Conservation (phyloP, 2,888 invertebrate species). For the Saturnia pavonia region DNA sequence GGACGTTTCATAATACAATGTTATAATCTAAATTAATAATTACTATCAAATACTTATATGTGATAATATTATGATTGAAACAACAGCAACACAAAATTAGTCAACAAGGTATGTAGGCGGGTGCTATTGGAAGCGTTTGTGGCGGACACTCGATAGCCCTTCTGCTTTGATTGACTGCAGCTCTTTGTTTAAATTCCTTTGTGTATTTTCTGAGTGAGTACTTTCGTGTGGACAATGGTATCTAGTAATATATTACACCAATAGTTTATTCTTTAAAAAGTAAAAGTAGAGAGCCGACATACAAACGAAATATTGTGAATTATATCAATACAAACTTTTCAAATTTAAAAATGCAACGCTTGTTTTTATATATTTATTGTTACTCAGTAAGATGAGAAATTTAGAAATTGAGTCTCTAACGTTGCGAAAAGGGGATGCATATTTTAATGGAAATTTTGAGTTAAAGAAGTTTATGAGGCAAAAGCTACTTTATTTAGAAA, state of each 20-base stretch:
- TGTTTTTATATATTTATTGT: not conserved
- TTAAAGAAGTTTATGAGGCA: not conserved
- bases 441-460: not conserved
- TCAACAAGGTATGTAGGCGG: not conserved
- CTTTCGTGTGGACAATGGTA: not conserved
- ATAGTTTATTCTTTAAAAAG: too few species aligned
- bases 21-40: not conserved
- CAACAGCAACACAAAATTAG: not conserved
- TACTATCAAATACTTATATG: not conserved
- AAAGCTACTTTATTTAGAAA: not conserved
- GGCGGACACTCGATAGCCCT: conserved; percentile 8
- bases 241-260: not conserved
- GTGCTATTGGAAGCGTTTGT: not conserved
- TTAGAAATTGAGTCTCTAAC: not conserved
- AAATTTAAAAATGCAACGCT: too few species aligned
- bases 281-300: too few species aligned
- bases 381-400: not conserved
- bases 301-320: too few species aligned
- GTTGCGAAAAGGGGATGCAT: not conserved
- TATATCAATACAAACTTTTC: too few species aligned
- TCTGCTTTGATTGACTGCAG: conserved; percentile 7
- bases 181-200: conserved; percentile 5
- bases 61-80: not conserved
- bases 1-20: not conserved
- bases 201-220: not conserved